phyloP scores from a whole-genome alignment of 2,113 vertebrate species.

The Ardeotis arabs region DNA sequence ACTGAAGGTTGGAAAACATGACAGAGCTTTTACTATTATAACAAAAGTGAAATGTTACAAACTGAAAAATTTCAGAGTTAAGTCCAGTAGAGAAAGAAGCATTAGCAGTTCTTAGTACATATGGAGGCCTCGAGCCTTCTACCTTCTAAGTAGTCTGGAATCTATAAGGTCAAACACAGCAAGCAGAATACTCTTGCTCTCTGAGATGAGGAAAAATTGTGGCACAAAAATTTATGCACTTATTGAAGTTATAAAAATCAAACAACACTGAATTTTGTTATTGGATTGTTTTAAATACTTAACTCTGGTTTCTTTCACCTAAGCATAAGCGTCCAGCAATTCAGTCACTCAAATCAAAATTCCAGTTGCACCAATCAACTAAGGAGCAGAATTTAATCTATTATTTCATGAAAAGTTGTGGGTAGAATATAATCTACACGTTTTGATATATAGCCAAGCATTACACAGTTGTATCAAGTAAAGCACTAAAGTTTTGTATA shows the following conservation, averaged over 20 bases:
- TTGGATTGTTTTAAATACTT: neutral
- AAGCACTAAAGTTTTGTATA: neutral
- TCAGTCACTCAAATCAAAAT: neutral
- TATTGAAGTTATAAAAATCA: neutral
- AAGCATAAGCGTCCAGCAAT: neutral
- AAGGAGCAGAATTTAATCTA: neutral
- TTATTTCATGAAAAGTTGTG: neutral
- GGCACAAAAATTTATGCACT: neutral
- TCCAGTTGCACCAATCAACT: neutral
- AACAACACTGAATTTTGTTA: neutral
- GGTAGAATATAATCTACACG: neutral
- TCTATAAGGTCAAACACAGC: neutral
- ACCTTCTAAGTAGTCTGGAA: neutral
- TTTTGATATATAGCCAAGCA: neutral
- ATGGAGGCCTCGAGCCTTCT: neutral
- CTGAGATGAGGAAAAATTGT: neutral
- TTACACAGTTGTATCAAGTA: neutral
- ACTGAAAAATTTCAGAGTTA: neutral
- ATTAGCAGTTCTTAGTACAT: neutral
- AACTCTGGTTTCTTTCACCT: neutral
- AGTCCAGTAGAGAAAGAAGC: neutral
- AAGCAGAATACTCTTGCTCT: neutral
- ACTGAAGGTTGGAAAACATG: neutral
- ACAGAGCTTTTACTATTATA: neutral
- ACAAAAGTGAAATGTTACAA: neutral